These are phyloP conservation scores for Seriola quinqueradiata DNA, from an alignment of 2,113 vertebrate species.

Conservation along the genomic window DNA sequence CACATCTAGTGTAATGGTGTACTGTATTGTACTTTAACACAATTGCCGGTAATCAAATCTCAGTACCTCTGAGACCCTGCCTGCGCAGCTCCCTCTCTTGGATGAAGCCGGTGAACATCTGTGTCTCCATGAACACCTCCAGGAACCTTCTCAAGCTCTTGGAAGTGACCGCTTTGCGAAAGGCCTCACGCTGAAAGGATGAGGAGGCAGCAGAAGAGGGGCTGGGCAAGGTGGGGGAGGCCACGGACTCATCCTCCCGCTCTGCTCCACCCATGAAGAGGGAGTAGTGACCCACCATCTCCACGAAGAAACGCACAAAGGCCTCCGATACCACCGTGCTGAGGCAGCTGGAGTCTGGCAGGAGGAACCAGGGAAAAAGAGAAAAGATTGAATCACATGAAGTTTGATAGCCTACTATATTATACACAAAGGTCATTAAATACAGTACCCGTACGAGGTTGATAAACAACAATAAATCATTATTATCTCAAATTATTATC, in stretches of 20 bases:
- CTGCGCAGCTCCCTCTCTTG: conserved; percentile 93
- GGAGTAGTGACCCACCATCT: conserved; percentile 91
- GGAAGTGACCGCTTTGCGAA: conserved; percentile 94
- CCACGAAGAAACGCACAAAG: conserved; percentile 96
- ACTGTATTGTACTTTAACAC: background rate
- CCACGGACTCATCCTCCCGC: conserved; percentile 88
- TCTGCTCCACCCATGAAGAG: conserved; percentile 89
- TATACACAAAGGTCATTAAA: background rate
- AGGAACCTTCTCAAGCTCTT: conserved; percentile 94
- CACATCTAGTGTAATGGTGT: background rate
- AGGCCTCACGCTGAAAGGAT: conserved; percentile 88
- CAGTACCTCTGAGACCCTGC: conserved; percentile 90
- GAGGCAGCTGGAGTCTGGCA: conserved; percentile 84
- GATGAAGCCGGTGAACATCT: conserved; percentile 94
- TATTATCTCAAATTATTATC: no score
- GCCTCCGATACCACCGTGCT: conserved; percentile 93
- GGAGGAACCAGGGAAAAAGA: background rate
- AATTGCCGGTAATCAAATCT: background rate
- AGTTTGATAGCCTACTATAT: background rate
- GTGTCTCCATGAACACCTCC: conserved; percentile 97
- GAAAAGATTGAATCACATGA: background rate
- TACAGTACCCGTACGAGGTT: background rate
- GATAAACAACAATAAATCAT: no score
- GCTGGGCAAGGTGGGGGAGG: conserved; percentile 74
- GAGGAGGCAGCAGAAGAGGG: conserved; percentile 49